Percentiles rank a stretch among this genome's conserved stretches.
These are phyloP conservation scores for Tragelaphus oryx DNA, from an alignment of 2,797 vertebrate genomes.

Conservation along the genomic window DNA sequence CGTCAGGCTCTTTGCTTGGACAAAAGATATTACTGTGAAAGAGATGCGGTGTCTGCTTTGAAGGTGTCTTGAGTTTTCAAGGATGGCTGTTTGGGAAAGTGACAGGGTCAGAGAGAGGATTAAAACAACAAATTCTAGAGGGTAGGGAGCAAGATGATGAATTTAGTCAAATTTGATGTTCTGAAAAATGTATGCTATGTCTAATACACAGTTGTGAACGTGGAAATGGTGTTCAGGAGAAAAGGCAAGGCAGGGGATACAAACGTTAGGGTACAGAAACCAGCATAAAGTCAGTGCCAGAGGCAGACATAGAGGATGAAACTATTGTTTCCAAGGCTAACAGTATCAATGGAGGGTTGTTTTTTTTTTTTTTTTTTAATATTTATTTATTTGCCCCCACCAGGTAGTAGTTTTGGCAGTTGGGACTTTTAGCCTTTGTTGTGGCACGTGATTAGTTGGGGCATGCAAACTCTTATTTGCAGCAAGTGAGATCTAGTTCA, in stretches of 20 bases:
- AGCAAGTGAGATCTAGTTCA: not conserved
- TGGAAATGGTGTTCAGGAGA: not conserved
- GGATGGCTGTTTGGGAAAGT: not conserved
- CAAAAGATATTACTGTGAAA: not conserved
- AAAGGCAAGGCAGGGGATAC: not conserved
- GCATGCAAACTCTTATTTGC: not conserved
- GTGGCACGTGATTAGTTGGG: not conserved
- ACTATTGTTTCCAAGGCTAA: not conserved
- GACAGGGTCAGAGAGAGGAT: not conserved
- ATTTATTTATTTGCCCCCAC: not conserved
- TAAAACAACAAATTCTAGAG: not conserved
- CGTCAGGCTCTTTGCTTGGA: not conserved
- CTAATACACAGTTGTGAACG: not conserved
- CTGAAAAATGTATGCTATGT: not conserved
- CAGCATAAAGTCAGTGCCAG: not conserved
- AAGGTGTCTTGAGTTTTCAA: not conserved
- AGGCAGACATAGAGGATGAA: not conserved
- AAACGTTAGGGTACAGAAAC: not conserved
- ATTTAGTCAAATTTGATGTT: not conserved
- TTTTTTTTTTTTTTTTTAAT: not conserved
- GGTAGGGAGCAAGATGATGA: not conserved
- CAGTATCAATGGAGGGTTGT: too few relatives aligned
- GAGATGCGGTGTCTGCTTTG: not conserved
- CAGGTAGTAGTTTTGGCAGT: not conserved
- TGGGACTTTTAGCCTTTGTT: not conserved